These are phyloP conservation scores for Diarsia rubi DNA, from an alignment of 2,888 invertebrate genomes.

Conservation along the genomic window DNA sequence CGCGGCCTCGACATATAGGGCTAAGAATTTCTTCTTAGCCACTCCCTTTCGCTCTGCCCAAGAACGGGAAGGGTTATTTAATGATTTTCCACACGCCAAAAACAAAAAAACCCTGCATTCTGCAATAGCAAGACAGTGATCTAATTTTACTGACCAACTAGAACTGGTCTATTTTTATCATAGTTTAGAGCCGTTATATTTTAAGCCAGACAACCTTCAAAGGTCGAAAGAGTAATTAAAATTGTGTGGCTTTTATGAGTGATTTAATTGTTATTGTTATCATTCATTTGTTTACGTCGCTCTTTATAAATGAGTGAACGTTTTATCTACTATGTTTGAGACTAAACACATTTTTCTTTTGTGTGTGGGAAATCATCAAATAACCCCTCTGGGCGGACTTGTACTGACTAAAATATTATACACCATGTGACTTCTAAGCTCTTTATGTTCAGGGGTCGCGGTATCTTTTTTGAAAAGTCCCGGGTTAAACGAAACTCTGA, in stretches of 20 bases:
- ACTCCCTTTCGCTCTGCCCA: no score
- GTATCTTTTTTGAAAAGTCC: no score
- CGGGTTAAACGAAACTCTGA: neutral
- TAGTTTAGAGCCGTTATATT: slow-evolving; percentile 17
- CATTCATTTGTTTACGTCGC: neutral
- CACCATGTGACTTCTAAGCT: no score
- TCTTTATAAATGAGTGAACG: slow-evolving; percentile 13
- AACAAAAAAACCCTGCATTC: neutral
- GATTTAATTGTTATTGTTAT: slow-evolving; percentile 4
- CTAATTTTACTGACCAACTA: neutral
- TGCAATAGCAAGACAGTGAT: neutral
- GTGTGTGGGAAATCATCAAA: no score
- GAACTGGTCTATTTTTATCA: slow-evolving; percentile 3
- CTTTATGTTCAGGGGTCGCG: no score
- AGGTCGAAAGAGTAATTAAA: slow-evolving; percentile 16
- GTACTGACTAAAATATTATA: no score
- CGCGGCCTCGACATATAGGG: no score
- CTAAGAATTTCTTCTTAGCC: no score
- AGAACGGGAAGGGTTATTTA: no score
- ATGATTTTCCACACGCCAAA: no score
- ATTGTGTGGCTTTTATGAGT: slow-evolving; percentile 17
- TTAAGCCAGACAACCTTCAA: slow-evolving; percentile 43
- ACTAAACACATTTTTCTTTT: no score
- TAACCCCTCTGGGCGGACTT: no score
- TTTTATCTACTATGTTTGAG: slow-evolving; percentile 2